Conservation (phyloP, 2,113 vertebrate genomes). For the Cephalophus harveyi region DNA sequence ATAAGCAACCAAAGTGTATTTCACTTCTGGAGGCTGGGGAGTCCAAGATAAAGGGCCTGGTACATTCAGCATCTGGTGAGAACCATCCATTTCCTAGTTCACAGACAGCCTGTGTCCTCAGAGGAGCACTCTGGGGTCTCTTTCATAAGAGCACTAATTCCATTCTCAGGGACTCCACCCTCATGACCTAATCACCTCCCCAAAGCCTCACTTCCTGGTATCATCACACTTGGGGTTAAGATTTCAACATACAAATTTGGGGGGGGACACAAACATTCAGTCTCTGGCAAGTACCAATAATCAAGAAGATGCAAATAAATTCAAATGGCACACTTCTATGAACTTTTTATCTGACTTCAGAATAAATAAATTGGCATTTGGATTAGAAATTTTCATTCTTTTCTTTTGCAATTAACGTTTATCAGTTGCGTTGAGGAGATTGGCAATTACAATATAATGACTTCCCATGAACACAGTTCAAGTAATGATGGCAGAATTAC, state of each 20-base stretch:
- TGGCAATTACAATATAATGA: not conserved
- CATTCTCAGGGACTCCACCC: not conserved
- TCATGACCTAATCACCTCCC: not conserved
- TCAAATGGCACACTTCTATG: not conserved
- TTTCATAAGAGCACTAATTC: not conserved
- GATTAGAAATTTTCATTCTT: not conserved
- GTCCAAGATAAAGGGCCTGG: not conserved
- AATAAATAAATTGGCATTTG: not conserved
- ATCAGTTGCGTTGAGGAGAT: not conserved
- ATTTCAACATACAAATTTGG: not conserved
- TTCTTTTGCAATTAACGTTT: not conserved
- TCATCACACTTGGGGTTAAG: not conserved
- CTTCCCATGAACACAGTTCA: not conserved
- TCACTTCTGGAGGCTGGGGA: not conserved
- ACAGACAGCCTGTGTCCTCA: not conserved
- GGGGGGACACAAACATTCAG: not conserved
- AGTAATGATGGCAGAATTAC: not conserved
- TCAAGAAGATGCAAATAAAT: conserved; percentile 1
- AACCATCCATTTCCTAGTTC: not conserved
- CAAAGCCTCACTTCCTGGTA: not conserved
- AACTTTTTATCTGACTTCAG: conserved; percentile 4
- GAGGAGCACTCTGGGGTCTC: not conserved
- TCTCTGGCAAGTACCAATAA: not conserved
- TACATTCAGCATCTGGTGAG: not conserved
- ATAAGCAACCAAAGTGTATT: not conserved